phyloP scores from a whole-genome alignment of 2,888 invertebrate genomes.

The Lasioglossum calceatum region DNA sequence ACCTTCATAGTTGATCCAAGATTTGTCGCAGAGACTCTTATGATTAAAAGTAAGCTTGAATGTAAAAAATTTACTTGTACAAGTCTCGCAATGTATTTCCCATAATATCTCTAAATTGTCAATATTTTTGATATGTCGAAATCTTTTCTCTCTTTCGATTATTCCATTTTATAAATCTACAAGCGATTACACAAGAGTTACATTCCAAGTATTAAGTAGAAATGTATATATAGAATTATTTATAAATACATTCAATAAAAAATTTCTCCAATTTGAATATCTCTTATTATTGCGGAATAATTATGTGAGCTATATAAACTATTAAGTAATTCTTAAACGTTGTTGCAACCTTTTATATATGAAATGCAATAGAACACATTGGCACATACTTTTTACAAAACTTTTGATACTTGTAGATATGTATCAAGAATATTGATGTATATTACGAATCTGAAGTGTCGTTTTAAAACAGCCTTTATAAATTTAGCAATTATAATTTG shows the following conservation, averaged over 20 bases:
- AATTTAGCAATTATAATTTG: slow-evolving; percentile 49
- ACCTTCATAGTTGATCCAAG: slow-evolving; percentile 54
- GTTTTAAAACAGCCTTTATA: slow-evolving; percentile 57
- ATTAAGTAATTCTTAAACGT: slow-evolving; percentile 56
- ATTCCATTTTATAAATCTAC: slow-evolving; percentile 39
- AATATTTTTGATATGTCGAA: slow-evolving; percentile 7
- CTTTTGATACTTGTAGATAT: slow-evolving; percentile 63
- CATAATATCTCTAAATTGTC: slow-evolving; percentile 25
- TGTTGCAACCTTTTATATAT: slow-evolving; percentile 59
- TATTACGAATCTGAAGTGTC: slow-evolving; percentile 56
- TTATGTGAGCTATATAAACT: slow-evolving; percentile 31
- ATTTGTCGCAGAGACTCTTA: slow-evolving; percentile 67
- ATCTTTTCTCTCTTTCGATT: slow-evolving; percentile 8
- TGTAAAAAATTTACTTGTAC: slow-evolving; percentile 66
- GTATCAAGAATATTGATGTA: slow-evolving; percentile 64
- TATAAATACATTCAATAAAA: slow-evolving; percentile 37
- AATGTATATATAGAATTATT: slow-evolving; percentile 17
- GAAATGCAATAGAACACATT: slow-evolving; percentile 50
- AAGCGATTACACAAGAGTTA: slow-evolving; percentile 17
- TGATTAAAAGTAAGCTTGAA: slow-evolving; percentile 61
- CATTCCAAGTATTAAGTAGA: slow-evolving; percentile 36
- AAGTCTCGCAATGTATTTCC: slow-evolving; percentile 61
- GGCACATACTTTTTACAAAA: slow-evolving; percentile 60
- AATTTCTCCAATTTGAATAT: slow-evolving; percentile 38
- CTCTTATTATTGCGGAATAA: slow-evolving; percentile 48